Conservation (phyloP, 1,140 invertebrate genomes). For the Elysia chlorotica region DNA sequence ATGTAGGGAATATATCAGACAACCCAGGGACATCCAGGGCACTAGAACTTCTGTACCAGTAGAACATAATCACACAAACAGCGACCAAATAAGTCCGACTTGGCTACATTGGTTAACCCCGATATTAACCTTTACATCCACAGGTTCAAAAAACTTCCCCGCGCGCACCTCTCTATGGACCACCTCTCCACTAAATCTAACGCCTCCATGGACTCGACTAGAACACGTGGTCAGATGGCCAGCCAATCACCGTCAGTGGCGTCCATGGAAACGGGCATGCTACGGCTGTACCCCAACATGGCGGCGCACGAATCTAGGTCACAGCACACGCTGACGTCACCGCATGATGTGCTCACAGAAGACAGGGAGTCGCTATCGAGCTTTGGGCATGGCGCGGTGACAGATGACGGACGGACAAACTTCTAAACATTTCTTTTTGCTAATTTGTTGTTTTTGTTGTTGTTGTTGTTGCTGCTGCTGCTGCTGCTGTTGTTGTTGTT, state of each 20-base stretch:
- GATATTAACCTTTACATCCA: no score
- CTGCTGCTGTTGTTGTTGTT: not conserved
- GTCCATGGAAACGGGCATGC: no score
- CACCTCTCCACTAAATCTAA: not conserved
- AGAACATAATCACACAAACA: no score
- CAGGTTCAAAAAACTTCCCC: not conserved
- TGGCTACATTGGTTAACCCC: no score
- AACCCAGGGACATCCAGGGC: no score
- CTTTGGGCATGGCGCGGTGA: not conserved
- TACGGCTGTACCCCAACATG: not conserved
- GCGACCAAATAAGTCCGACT: no score
- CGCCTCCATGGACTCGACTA: not conserved
- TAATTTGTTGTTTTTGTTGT: not conserved
- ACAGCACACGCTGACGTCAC: not conserved
- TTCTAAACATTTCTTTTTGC: not conserved
- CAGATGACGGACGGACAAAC: not conserved
- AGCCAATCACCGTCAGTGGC: not conserved
- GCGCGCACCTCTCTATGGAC: not conserved
- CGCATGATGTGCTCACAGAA: not conserved
- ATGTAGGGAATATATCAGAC: no score
- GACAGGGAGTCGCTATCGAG: not conserved
- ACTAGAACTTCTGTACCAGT: no score
- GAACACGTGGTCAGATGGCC: not conserved
- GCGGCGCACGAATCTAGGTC: not conserved
- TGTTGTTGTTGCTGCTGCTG: not conserved